A percentile compares a stretch with the other conserved stretches of the same genome.
phyloP scores from a whole-genome alignment of 2,888 invertebrate genomes.

The Hirudinaria manillensis region DNA sequence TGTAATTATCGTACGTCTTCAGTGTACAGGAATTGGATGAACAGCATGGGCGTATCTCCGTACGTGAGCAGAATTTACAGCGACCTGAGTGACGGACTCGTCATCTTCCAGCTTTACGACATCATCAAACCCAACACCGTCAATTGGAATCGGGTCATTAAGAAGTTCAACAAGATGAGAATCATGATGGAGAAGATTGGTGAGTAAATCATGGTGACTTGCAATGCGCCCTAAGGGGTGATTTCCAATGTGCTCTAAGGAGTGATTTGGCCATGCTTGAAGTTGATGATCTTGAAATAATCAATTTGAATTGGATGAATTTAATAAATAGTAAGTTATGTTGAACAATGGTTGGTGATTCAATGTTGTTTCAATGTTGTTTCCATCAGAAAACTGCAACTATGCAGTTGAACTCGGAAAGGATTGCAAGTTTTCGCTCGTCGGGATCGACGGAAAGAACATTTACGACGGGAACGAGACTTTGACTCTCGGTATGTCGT shows the following conservation, averaged over 20 bases:
- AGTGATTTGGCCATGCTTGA: too few relatives aligned
- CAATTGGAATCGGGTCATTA: conserved; percentile 69
- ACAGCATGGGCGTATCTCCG: conserved; percentile 93
- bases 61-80: conserved; percentile 96
- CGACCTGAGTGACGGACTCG: conserved; percentile 87
- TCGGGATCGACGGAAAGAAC: conserved; percentile 92
- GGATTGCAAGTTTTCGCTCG: conserved; percentile 85
- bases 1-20: conserved; percentile 40
- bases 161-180: conserved; percentile 74
- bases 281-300: too few relatives aligned
- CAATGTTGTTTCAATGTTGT: too few relatives aligned
- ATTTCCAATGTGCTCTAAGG: not conserved
- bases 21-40: conserved; percentile 99
- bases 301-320: too few relatives aligned
- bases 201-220: conserved; percentile 39
- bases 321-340: too few relatives aligned
- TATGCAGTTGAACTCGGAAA: conserved; percentile 93
- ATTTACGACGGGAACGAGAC: conserved; percentile 70
- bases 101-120: conserved; percentile 93
- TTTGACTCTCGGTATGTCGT: conserved; percentile 63
- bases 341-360: too few relatives aligned
- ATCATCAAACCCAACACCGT: conserved; percentile 92
- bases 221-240: not conserved
- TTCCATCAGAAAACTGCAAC: conserved; percentile 80
- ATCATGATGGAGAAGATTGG: conserved; percentile 80